A percentile compares a stretch with the other conserved stretches of the same genome.
Evolutionary conservation across 2,797 vertebrate species (phyloP).

Genomic region (Gephyroberyx darwinii): DNA sequence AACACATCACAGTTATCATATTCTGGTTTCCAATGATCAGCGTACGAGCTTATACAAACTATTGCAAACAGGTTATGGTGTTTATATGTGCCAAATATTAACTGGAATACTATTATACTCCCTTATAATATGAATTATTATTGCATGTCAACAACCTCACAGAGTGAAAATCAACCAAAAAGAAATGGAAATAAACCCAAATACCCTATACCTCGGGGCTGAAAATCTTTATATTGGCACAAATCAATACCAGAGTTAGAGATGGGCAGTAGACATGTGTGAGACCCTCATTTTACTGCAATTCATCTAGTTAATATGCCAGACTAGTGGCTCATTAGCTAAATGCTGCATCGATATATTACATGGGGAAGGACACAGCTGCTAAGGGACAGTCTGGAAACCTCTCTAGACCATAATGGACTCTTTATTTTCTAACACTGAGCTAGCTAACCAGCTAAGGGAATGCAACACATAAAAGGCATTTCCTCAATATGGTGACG

Average conservation of each 20-base stretch:
- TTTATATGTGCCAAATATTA: background rate
- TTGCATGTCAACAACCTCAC: no score
- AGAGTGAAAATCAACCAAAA: no score
- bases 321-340: conserved; percentile 5
- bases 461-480: background rate
- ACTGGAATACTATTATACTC: background rate
- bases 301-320: conserved; percentile 19
- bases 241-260: background rate
- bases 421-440: background rate
- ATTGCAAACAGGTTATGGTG: background rate
- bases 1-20: no score
- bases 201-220: no score
- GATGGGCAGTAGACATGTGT: background rate
- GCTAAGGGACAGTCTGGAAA: conserved; percentile 15
- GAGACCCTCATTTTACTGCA: conserved; percentile 2
- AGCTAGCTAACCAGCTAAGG: background rate
- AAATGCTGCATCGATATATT: conserved; percentile 9
- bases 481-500: background rate
- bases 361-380: conserved; percentile 12
- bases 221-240: no score
- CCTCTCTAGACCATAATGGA: conserved; percentile 19
- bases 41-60: no score
- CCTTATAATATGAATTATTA: no score
- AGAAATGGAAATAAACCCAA: no score
- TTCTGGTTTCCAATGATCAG: no score